phyloP scores from a whole-genome alignment of 2,888 invertebrate species.

The Netelia fuscicornis region DNA sequence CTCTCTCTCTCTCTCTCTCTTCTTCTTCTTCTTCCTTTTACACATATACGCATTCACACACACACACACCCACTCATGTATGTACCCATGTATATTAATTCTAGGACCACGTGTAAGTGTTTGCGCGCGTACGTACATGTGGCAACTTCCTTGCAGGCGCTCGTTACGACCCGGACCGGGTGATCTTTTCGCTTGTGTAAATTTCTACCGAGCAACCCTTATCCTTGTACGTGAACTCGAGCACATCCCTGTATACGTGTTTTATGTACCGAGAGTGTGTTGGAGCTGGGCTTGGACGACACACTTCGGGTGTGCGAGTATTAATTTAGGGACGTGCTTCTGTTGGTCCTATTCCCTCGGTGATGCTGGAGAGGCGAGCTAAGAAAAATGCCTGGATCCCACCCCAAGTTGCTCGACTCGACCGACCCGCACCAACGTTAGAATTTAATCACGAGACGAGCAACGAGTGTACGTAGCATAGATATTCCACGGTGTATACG shows the following conservation, averaged over 20 bases:
- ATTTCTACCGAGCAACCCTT: constrained; percentile 53
- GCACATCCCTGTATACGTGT: constrained; percentile 31
- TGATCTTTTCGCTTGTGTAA: constrained; percentile 64
- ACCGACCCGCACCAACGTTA: constrained; percentile 74
- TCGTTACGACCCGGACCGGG: constrained; percentile 61
- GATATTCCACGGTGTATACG: constrained; percentile 38
- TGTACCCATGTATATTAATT: constrained; percentile 63
- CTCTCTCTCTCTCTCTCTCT: constrained; percentile 42
- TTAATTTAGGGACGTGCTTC: constrained; percentile 81
- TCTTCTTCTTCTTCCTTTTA: constrained; percentile 18
- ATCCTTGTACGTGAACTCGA: constrained; percentile 38
- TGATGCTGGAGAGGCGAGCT: constrained; percentile 75
- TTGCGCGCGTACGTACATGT: constrained; percentile 22
- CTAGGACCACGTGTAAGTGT: constrained; percentile 53
- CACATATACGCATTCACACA: no score
- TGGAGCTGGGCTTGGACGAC: constrained; percentile 47
- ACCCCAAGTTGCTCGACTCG: constrained; percentile 56
- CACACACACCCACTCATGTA: background rate
- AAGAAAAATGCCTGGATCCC: constrained; percentile 82
- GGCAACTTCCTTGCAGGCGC: constrained; percentile 66
- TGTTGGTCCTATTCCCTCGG: constrained; percentile 70
- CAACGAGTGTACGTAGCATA: constrained; percentile 51
- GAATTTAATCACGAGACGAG: constrained; percentile 82
- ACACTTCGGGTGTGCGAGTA: constrained; percentile 74
- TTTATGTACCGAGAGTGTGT: constrained; percentile 48